Evolutionary conservation across 2,888 invertebrate species (phyloP), one percentile per base, ranked within the genome.

Genomic region (Lepas anatifera): DNA sequence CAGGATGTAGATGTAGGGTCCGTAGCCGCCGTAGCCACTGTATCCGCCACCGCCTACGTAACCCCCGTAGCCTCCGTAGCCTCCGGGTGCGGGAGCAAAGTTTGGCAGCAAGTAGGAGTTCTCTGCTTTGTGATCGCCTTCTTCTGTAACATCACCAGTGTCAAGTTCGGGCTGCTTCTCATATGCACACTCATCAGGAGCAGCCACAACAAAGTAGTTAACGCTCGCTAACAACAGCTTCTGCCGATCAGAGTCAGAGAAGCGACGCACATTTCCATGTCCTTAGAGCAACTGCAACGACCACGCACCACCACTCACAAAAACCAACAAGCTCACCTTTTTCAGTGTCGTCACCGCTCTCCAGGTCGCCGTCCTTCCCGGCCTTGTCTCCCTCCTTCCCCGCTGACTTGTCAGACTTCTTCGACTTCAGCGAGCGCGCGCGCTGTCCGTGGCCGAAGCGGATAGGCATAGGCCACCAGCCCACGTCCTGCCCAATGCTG

Each of bases 1-100:
- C 58, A 58, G 32, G 32, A 58, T 58, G 58, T 58, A 58, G 32
- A 58, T 58, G 58, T 32, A 58, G 32, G 58, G 58, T 4, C 58
- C 58, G 35, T 35, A 0, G 7, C 58, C 52, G 52, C 50, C 52
- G 58, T 1, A 11, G 35, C 22, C 22, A 16, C 41, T 16, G 41
- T 41, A 41, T 10, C 41, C 41, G 41, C 41, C 41, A 13, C 13
- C 8, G 39, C 39, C 39, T 7, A 10, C 39, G 39, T 39, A 39
- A 35, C 32, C 32, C 32, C 58, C 58, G 58, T 22, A 35, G 58
- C 32, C 32, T 32, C 58, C 58, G 58, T 35, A 58, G 58, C 58
- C 58, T 32, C 58, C 58, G 22, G 58, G 58, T 6, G 58, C 58
- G 22, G 32, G 58, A 6, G 58, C 58, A 35, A 22, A 58, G 32